A percentile compares a stretch with the other conserved stretches of the same genome.
phyloP scores from a whole-genome alignment of 2,797 vertebrate genomes.

The Enteromius treurensis region DNA sequence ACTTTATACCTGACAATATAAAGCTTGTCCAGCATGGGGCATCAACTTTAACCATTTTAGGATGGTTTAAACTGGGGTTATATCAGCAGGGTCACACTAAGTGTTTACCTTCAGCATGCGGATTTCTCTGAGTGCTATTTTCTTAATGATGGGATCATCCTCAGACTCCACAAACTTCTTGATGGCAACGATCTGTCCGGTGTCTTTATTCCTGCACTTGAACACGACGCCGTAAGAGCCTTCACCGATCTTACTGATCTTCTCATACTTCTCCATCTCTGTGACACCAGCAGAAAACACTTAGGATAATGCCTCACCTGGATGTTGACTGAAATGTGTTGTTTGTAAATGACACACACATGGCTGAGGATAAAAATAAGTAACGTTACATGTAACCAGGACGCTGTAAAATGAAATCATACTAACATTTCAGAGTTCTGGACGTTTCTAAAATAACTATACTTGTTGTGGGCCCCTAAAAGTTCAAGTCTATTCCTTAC shows the following conservation, averaged over 20 bases:
- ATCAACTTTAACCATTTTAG: neutral
- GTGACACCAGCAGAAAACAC: constrained; percentile 17
- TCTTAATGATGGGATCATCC: constrained; percentile 91
- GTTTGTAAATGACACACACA: neutral
- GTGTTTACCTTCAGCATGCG: constrained; percentile 89
- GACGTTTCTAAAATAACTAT: neutral
- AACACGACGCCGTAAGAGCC: constrained; percentile 95
- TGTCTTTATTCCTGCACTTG: constrained; percentile 91
- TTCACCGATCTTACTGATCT: constrained; percentile 91
- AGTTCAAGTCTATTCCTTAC: neutral
- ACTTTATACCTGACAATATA: neutral
- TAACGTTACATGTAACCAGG: neutral
- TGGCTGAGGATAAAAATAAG: neutral
- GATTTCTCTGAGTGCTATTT: constrained; percentile 92
- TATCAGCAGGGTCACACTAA: neutral
- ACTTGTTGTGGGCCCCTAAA: neutral
- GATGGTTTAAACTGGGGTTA: neutral
- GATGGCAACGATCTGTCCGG: constrained; percentile 91
- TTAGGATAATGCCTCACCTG: neutral
- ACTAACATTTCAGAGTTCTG: neutral
- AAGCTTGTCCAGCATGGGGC: neutral
- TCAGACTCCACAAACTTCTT: constrained; percentile 96
- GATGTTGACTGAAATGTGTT: neutral
- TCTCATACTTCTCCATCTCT: constrained; percentile 94
- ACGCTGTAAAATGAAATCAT: neutral